Evolutionary conservation across 1,140 invertebrate species (phyloP), one percentile per base, ranked within the genome.

Genomic region (Varroa destructor): DNA sequence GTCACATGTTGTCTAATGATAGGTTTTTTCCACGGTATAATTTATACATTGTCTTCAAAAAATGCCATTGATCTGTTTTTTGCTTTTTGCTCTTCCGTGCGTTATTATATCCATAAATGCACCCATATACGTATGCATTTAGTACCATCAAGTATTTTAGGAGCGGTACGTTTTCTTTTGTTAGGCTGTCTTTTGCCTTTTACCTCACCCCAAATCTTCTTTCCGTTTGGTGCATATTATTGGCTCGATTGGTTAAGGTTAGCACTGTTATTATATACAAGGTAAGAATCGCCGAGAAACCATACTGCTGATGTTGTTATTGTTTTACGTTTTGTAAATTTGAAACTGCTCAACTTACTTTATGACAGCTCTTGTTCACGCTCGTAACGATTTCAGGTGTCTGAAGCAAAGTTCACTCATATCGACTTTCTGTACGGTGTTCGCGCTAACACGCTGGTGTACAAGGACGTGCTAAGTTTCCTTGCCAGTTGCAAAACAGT

Each of bases 371-470:
- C 57, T 58, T 12, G 3, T 58, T 36, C 40, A 5, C 46, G 3
- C 46, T 51, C 46, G 46, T 58, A 3, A 58, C 12, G 25, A 25
- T 12, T 6, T 4, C 61, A 67, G 61, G 61, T 67, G 14, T 12
- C 61, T 14, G 61, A 67, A 37, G n/a, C 1, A 1, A 1, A 67
- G 37, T 67, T 67, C 61, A 67, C 61, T 40, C 61, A 67, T 46
- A 2, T 37, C 12, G 61, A 67, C 61, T 67, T 67, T 37, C 40
- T 67, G 12, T 25, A 36, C 10, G 61, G 61, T 0, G 8, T 67
- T 40, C 40, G 61, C 36, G 61, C 61, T 37, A n/a, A 40, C 14
- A 1, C 2, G 46, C 37, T 67, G 37, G 61, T 67, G 1, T 67
- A 67, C 61, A 2, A 67, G 1, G 40, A 40, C 40, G 46, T 67